Conservation (phyloP, 2,888 invertebrate genomes). For the Pristionchus maxplancki region DNA sequence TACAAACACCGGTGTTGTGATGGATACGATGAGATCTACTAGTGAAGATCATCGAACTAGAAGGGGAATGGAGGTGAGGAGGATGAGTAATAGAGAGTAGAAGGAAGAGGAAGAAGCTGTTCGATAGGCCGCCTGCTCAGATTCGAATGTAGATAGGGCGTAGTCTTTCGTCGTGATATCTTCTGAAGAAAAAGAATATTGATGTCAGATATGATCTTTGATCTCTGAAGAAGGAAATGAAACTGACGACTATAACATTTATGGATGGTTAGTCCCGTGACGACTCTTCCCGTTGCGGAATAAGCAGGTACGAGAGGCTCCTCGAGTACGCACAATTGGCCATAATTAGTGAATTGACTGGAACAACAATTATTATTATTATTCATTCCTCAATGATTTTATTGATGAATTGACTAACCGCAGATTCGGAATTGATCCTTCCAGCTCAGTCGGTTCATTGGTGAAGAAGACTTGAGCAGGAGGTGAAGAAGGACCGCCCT, state of each 20-base stretch:
- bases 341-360: conserved; percentile 66
- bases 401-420: conserved; percentile 29
- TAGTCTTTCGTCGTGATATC: conserved; percentile 66
- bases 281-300: conserved; percentile 69
- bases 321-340: conserved; percentile 67
- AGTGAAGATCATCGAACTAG: background rate
- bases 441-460: conserved; percentile 56
- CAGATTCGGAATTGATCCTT: conserved; percentile 64
- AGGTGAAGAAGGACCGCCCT: conserved; percentile 60
- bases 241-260: conserved; percentile 66
- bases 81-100: conserved; percentile 8
- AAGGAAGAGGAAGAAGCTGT: conserved; percentile 30
- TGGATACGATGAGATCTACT: background rate
- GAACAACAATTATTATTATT: too few species aligned
- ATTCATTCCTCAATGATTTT: too few species aligned
- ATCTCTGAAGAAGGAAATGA: background rate
- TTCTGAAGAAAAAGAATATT: conserved; percentile 51
- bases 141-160: conserved; percentile 61
- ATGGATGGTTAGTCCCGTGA: conserved; percentile 60
- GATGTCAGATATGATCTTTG: background rate
- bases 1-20: background rate
- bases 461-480: conserved; percentile 66
- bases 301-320: conserved; percentile 67
- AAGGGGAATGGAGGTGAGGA: background rate
- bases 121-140: conserved; percentile 62